Conservation (phyloP, 2,797 vertebrate genomes). For the Buphagus erythrorhynchus region DNA sequence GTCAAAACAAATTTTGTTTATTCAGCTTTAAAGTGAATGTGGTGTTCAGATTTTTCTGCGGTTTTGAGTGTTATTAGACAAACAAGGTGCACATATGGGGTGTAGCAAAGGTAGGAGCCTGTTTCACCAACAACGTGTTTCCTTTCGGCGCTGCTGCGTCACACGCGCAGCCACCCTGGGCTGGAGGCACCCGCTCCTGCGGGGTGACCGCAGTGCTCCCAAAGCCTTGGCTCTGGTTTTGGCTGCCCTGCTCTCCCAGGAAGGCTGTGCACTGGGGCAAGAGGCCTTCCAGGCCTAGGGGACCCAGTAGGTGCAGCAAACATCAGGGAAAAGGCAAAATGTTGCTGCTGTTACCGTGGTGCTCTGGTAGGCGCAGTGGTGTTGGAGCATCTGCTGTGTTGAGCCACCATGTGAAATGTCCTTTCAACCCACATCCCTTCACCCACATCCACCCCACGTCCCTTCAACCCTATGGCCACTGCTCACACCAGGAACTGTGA, state of each 20-base stretch:
- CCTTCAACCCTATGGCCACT: not conserved
- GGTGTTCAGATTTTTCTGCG: constrained; percentile 72
- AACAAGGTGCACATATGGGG: constrained; percentile 78
- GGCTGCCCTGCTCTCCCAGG: not conserved
- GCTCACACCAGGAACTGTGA: accelerated
- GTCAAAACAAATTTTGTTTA: constrained; percentile 82
- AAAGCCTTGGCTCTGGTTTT: not conserved
- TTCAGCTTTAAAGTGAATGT: constrained; percentile 81
- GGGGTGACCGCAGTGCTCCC: accelerated
- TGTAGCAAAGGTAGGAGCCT: constrained; percentile 65
- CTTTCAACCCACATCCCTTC: not conserved
- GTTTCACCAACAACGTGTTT: constrained; percentile 62
- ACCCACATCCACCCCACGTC: not conserved
- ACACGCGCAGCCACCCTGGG: constrained; percentile 16
- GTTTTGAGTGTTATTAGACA: constrained; percentile 79
- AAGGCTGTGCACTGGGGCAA: not conserved
- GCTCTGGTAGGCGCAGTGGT: accelerated
- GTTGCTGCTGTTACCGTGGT: accelerated
- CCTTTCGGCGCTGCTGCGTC: constrained; percentile 58
- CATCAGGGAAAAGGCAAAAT: not conserved
- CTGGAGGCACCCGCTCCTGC: not conserved
- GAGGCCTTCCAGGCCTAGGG: not conserved
- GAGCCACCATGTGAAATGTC: not conserved
- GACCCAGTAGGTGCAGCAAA: not conserved
- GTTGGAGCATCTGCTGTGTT: accelerated